A percentile compares a stretch with the other conserved stretches of the same genome.
Evolutionary conservation across 2,797 vertebrate genomes (phyloP).

Genomic region (Phyllotis vaccarum): DNA sequence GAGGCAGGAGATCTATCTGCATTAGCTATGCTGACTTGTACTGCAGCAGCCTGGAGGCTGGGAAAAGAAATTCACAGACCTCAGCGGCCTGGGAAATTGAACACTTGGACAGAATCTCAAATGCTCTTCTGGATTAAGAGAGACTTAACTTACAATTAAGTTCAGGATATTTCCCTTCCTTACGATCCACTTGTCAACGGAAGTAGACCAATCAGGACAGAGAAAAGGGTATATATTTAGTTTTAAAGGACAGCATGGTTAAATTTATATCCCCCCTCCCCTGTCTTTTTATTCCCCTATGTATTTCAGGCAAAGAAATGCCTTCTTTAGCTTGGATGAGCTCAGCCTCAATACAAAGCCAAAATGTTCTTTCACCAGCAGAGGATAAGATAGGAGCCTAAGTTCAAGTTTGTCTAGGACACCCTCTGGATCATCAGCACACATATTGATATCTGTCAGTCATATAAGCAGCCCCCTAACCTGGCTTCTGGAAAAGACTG

Average conservation of each 20-base stretch:
- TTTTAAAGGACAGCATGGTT: constrained; percentile 80
- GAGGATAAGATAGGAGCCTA: constrained; percentile 51
- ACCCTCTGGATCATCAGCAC: neutral
- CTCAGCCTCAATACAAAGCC: constrained; percentile 77
- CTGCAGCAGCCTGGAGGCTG: constrained; percentile 91
- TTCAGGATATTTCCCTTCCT: constrained; percentile 94
- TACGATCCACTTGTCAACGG: constrained; percentile 82
- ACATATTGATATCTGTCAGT: neutral
- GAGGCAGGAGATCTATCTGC: constrained; percentile 91
- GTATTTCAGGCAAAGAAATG: constrained; percentile 67
- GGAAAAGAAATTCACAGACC: constrained; percentile 90
- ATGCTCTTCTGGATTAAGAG: constrained; percentile 95
- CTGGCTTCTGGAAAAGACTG: neutral
- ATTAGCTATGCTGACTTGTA: constrained; percentile 93
- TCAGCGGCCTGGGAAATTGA: constrained; percentile 88
- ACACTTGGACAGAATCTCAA: constrained; percentile 91
- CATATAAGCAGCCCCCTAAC: constrained; percentile 3
- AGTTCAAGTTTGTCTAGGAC: constrained; percentile 54
- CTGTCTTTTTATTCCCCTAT: constrained; percentile 41
- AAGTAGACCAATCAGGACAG: constrained; percentile 86
- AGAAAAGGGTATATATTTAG: constrained; percentile 85
- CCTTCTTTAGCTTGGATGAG: constrained; percentile 47
- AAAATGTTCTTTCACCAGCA: constrained; percentile 67
- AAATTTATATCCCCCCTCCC: constrained; percentile 68
- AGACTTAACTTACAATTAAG: constrained; percentile 96